These are phyloP conservation scores for Plebejus anna DNA, from an alignment of 2,888 invertebrate species.

Conservation along the genomic window DNA sequence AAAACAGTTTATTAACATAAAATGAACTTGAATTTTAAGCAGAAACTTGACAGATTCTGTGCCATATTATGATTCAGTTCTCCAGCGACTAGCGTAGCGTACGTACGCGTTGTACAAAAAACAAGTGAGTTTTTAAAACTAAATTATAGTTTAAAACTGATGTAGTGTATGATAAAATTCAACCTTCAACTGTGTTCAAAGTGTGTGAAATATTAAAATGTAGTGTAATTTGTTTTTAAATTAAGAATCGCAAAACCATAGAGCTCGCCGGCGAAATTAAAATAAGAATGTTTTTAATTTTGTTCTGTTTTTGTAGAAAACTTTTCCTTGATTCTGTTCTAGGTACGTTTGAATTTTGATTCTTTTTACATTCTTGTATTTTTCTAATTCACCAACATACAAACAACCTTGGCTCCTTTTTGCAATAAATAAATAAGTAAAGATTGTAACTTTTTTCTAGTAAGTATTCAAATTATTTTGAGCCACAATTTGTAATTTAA, in stretches of 20 bases:
- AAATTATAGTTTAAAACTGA: background rate
- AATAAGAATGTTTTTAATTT: background rate
- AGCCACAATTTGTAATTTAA: no score
- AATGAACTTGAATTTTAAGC: background rate
- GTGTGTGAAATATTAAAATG: background rate
- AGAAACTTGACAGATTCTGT: slow-evolving; percentile 1
- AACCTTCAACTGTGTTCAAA: background rate
- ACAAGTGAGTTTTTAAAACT: background rate
- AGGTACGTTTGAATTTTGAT: background rate
- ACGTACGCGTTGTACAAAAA: slow-evolving; percentile 2
- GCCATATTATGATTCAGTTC: slow-evolving; percentile 4
- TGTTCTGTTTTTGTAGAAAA: background rate
- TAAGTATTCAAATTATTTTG: no score
- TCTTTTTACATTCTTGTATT: background rate
- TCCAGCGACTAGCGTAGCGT: background rate
- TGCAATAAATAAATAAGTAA: no score
- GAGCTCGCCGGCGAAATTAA: background rate
- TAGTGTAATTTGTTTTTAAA: background rate
- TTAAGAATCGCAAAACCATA: background rate
- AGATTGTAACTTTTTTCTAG: no score
- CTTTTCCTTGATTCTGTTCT: no score
- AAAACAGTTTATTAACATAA: background rate
- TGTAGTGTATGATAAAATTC: background rate
- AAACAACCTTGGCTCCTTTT: no score
- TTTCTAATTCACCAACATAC: no score